Conservation (phyloP, 2,888 invertebrate species). For the Nebria salina region DNA sequence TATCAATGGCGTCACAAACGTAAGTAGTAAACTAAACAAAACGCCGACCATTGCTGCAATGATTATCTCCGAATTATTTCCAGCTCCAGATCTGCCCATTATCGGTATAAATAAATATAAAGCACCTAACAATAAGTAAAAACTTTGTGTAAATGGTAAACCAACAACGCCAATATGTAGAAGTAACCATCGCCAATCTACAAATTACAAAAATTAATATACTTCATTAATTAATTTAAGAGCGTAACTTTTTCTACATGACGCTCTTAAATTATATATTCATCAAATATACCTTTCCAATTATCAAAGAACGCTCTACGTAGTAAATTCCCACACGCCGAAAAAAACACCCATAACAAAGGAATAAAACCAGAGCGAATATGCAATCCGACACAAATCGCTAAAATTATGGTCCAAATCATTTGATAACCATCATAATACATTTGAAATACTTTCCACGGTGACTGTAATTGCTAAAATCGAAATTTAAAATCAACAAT, state of each 20-base stretch:
- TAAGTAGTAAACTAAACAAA: slow-evolving; percentile 62
- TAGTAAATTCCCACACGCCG: slow-evolving; percentile 66
- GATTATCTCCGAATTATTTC: slow-evolving; percentile 75
- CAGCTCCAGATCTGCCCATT: slow-evolving; percentile 79
- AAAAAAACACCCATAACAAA: slow-evolving; percentile 71
- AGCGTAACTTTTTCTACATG: neutral
- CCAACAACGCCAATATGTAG: slow-evolving; percentile 67
- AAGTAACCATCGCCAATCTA: slow-evolving; percentile 67
- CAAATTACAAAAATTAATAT: slow-evolving; percentile 47
- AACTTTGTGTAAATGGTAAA: slow-evolving; percentile 73
- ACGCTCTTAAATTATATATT: neutral
- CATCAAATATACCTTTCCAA: slow-evolving; percentile 63
- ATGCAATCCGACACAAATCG: slow-evolving; percentile 66
- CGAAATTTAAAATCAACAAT: neutral
- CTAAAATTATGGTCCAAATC: slow-evolving; percentile 67
- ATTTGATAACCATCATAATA: slow-evolving; percentile 69
- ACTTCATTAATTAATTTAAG: neutral
- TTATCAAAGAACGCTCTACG: slow-evolving; percentile 64
- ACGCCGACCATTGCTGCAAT: slow-evolving; percentile 66
- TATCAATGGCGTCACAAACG: slow-evolving; percentile 63
- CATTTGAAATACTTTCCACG: slow-evolving; percentile 67
- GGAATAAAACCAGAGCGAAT: slow-evolving; percentile 77
- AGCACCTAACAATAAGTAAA: slow-evolving; percentile 76
- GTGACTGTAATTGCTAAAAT: slow-evolving; percentile 58
- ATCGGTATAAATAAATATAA: slow-evolving; percentile 82